Percentiles rank a stretch among this genome's conserved stretches.
phyloP scores from a whole-genome alignment of 2,113 vertebrate genomes.

The Seriola rivoliana region DNA sequence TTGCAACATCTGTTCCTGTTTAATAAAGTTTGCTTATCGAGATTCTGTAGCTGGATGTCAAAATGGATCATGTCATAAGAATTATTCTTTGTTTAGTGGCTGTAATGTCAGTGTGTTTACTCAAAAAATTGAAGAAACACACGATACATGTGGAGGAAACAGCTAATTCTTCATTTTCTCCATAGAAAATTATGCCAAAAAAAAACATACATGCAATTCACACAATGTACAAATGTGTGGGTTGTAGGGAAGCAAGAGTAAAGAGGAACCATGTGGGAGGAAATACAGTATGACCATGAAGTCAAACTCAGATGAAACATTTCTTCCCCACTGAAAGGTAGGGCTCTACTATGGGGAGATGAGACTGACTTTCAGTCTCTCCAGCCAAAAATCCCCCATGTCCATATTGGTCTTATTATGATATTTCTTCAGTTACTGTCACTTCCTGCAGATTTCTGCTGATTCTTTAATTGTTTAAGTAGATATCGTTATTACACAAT shows the following conservation, averaged over 20 bases:
- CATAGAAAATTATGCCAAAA: not conserved
- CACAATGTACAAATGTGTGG: conserved; percentile 52
- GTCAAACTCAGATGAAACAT: conserved; percentile 49
- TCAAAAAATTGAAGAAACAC: not conserved
- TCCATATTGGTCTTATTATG: conserved; percentile 60
- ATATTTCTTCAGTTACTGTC: conserved; percentile 39
- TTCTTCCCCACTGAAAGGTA: conserved; percentile 57
- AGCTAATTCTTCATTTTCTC: conserved; percentile 21
- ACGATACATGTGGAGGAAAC: not conserved
- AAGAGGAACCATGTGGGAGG: conserved; percentile 62
- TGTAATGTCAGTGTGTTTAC: not conserved
- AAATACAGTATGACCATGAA: conserved; percentile 50
- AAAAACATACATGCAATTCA: not conserved
- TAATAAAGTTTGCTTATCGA: not conserved
- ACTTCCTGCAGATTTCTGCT: not conserved
- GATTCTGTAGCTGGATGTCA: not conserved
- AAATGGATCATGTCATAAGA: not conserved
- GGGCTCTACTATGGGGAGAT: conserved; percentile 54
- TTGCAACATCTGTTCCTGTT: not conserved
- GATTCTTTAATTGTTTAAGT: not conserved
- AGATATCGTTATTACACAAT: not conserved
- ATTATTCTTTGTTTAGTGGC: not conserved
- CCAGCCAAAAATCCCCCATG: conserved; percentile 45
- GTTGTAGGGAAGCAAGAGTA: conserved; percentile 48
- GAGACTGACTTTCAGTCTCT: conserved; percentile 40